Base-by-base conservation (phyloP, 92 coral and sea anemone genomes). In the Palythoa grandiflora region DNA sequence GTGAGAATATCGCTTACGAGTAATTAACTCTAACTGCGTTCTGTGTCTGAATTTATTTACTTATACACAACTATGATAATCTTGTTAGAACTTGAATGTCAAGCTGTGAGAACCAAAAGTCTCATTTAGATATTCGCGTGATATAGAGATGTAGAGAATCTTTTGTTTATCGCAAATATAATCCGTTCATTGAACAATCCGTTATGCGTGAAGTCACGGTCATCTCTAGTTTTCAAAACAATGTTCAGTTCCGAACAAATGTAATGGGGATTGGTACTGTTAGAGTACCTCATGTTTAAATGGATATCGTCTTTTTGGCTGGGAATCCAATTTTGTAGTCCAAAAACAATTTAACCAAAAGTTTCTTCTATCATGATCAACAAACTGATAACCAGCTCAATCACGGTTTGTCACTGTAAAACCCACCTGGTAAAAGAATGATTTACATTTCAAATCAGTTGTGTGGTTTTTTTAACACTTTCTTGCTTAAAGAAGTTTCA, bases 191-290 rank as follows among this genome's bases (percentile, higher is more conserved):
- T 35, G 86, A 66, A 81, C 9, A 70, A 47, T 81, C 86, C 86
- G 86, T 81, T 81, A 81, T 81, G 75, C 86, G 75, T 81, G 86
- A 81, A 81, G 86, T 81, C 86, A 81, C 86, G 86, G 86, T 81
- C 61, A 66, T 48, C 48, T 48, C 35, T 47, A 44, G 70, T 71
- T 50, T 28, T 19, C 86, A 68, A 81, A 81, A 81, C 75, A 81
- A 65, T 28, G 75, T 70, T 16, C 59, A 20, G 8, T 53, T 65
- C 28, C 47, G n/a, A 50, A 19, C 75, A 47, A 48, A 70, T 47
- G 52, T 66, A 63, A 47, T 20, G n/a, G 28, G 28, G 44, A 57
- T 47, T 66, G 21, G 39, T 21, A 7, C 1, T 36, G 4, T 15
- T 6, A 52, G 63, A 13, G 8, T 9, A 44, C 14, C 38, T 35